Percentiles rank a stretch among this genome's conserved stretches.
Conservation (phyloP, 2,113 vertebrate species). For the Seriola dumerili region DNA sequence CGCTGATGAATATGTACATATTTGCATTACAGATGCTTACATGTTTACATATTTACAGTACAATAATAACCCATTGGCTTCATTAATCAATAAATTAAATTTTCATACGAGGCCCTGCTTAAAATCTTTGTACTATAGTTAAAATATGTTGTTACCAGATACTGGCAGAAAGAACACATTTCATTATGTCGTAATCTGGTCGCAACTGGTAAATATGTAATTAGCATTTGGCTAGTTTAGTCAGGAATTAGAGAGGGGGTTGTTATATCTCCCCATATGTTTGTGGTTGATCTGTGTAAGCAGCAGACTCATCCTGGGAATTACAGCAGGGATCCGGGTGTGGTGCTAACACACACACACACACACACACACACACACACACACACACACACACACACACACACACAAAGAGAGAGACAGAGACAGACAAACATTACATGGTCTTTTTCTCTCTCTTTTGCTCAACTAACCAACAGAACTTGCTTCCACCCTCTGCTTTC, state of each 20-base stretch:
- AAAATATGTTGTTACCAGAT: neutral
- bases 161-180: neutral
- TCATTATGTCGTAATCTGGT: neutral
- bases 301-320: slow-evolving; percentile 39
- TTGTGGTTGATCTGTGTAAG: slow-evolving; percentile 14
- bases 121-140: neutral
- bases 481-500: neutral
- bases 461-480: neutral
- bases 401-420: too few relatives aligned
- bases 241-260: slow-evolving; percentile 9
- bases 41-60: too few relatives aligned
- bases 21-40: too few relatives aligned
- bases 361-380: slow-evolving; percentile 18
- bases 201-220: slow-evolving; percentile 18
- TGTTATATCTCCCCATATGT: neutral
- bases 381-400: neutral
- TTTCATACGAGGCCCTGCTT: neutral
- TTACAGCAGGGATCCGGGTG: slow-evolving; percentile 49
- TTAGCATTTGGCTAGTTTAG: slow-evolving; percentile 7
- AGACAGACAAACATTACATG: neutral
- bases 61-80: too few relatives aligned
- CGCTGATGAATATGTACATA: too few relatives aligned
- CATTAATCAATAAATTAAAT: too few relatives aligned
- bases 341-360: slow-evolving; percentile 26
- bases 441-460: neutral